A percentile compares a stretch with the other conserved stretches of the same genome.
phyloP scores from a whole-genome alignment of 2,113 vertebrate genomes.

The Poecilia latipinna region DNA sequence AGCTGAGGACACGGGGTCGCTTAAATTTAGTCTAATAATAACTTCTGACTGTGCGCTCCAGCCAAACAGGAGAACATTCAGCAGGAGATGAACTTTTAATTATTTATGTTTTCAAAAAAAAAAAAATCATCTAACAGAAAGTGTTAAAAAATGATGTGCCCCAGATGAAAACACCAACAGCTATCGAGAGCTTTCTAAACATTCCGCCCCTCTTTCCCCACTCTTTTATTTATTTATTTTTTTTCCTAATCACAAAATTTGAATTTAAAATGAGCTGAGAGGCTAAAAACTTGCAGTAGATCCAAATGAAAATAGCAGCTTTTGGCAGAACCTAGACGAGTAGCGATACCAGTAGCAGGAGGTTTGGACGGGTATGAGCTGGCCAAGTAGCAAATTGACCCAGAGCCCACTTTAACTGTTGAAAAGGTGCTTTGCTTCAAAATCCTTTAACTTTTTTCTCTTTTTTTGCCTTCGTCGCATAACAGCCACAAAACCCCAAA shows the following conservation, averaged over 20 bases:
- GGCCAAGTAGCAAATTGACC: not conserved
- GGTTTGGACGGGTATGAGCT: not conserved
- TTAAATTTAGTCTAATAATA: slow-evolving; percentile 70
- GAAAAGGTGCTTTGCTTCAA: not conserved
- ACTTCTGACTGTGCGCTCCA: slow-evolving; percentile 55
- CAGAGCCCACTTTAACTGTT: not conserved
- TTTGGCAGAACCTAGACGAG: not conserved
- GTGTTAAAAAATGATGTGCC: slow-evolving; percentile 40
- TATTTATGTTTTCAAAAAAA: slow-evolving; percentile 51
- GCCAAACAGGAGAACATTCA: slow-evolving; percentile 47
- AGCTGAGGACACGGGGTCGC: slow-evolving; percentile 55
- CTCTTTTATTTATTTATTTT: not conserved
- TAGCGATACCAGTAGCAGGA: not conserved
- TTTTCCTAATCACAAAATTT: slow-evolving; percentile 39
- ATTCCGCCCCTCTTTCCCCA: not conserved
- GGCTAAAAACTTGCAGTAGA: slow-evolving; percentile 11
- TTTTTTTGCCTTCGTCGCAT: not conserved
- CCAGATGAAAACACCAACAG: slow-evolving; percentile 49
- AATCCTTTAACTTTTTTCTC: not conserved
- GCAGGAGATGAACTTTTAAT: slow-evolving; percentile 60
- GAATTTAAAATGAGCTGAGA: slow-evolving; percentile 29
- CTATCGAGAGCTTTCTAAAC: slow-evolving; percentile 39
- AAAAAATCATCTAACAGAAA: slow-evolving; percentile 49
- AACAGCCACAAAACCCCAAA: not conserved
- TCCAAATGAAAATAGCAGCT: slow-evolving; percentile 18